Evolutionary conservation across 2,113 vertebrate species (phyloP), one percentile per base, ranked within the genome.

Genomic region (Myrmecophaga tridactyla): DNA sequence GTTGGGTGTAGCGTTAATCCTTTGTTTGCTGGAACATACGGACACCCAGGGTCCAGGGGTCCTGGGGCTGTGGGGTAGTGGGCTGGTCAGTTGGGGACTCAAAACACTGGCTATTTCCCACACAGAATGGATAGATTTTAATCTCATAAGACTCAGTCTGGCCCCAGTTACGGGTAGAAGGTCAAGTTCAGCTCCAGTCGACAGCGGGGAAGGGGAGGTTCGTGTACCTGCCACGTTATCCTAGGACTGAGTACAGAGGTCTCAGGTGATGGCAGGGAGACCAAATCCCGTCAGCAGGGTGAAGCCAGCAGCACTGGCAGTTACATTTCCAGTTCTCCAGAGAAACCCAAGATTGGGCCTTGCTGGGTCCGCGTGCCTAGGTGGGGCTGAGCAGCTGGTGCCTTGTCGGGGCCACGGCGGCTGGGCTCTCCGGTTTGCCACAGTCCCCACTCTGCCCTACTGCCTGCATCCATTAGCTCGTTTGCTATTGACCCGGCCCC

Each of bases 361-460:
- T 29, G 5, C 34, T 62, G n/a, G 43, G 72, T 21, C 23, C n/a
- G 23, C 0, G 27, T 10, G 14, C 58, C 70, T 21, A 20, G 4
- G 5, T 3, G 31, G 36, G 6, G 65, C 65, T 25, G 7, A 18
- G 9, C n/a, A 10, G 10, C 48, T 46, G 17, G 67, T 83, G 31
- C 15, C 7, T 0, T 18, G 46, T 27, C 3, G 13, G 15, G 10
- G 51, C 2, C 58, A 34, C n/a, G 2, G 3, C 25, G 29, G 48
- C 34, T 78, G 51, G 41, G 7, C n/a, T 21, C 46, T n/a, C 8
- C 27, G 34, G 11, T 3, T 48, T 46, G 48, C 14, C 14, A 7
- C 65, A 39, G 4, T 60, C 43, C 70, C 17, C 29, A n/a, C 23
- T 23, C 13, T 1, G 12, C 53, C 53, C 21, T 36, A 9, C 12